Base-by-base conservation (phyloP, 2,797 vertebrate species). In the Carcharodon carcharias region DNA sequence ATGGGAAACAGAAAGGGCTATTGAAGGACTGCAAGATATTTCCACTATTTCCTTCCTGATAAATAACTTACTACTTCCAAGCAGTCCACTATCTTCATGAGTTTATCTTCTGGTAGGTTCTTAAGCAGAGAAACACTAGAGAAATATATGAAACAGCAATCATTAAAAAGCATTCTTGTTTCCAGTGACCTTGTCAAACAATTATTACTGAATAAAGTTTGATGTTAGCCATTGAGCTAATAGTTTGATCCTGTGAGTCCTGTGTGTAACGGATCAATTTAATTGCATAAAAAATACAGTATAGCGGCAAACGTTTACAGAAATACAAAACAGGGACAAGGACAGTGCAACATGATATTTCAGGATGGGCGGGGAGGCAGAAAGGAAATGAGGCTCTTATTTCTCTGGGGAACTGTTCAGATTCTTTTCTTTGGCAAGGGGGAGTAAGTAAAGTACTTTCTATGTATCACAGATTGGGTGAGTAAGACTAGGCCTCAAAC, bases 81-180 rank as follows among this genome's bases (percentile, higher is more conserved):
- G 97, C 99, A 99, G 98, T 99, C 99, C 96, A 99, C 98, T 97
- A 99, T 99, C 98, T 99, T 99, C 97, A 98, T 98, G 96, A 99
- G 97, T 97, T 99, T 99, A 97, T 99, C 99, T 96, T 99, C 99
- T 50, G 99, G 99, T 96, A 99, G 97, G 97, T 98, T 98, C 96
- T 98, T 98, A 97, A 99, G 97, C 97, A 99, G 98, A 65, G 99
- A 99, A 96, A 99, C 99, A 96, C 99, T 99, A 98, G 6, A 95
- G 73, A 95, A 95, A 77, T 77, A 14, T 18, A n/a, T 95, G 96
- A 96, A 96, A 91, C 0, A 96, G 96, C 97, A 97, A 96, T 58
- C 69, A 95, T 96, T 96, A 96, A 96, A 96, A 96, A 96, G 2
- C 23, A 58, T 89, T 95, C 93, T 54, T 54, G 16, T 58, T 63